Evolutionary conservation across 1,140 invertebrate genomes (phyloP).

Genomic region (Drosophila quadrilineata): DNA sequence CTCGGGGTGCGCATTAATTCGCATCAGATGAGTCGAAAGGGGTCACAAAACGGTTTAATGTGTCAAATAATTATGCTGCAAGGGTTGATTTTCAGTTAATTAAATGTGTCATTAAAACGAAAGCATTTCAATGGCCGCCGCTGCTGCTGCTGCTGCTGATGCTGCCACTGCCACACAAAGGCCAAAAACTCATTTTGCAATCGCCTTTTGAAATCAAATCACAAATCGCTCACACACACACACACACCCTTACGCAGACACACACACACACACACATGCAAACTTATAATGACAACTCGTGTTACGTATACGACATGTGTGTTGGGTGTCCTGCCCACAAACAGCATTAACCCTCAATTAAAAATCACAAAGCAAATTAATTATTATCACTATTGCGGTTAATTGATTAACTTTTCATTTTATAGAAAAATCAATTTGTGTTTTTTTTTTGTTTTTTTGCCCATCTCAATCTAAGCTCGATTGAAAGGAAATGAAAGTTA

Average conservation of each 20-base stretch:
- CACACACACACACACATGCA: neutral
- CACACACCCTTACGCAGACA: too few relatives aligned
- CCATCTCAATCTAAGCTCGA: too few relatives aligned
- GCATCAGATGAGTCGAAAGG: conserved; percentile 62
- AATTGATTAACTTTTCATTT: too few relatives aligned
- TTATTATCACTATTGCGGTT: too few relatives aligned
- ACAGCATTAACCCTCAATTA: neutral
- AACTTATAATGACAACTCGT: neutral
- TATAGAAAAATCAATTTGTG: too few relatives aligned
- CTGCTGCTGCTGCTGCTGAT: too few relatives aligned
- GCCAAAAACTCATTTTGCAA: neutral
- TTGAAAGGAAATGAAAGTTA: too few relatives aligned
- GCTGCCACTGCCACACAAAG: conserved; percentile 1
- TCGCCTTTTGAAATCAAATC: neutral
- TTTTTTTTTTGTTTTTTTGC: too few relatives aligned
- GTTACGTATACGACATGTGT: conserved; percentile 16
- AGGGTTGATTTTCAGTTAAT: conserved; percentile 68
- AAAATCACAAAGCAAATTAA: neutral
- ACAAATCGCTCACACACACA: neutral
- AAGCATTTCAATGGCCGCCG: conserved; percentile 8
- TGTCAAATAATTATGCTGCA: conserved; percentile 69
- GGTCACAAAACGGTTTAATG: conserved; percentile 75
- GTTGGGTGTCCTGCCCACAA: too few relatives aligned
- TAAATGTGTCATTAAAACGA: conserved; percentile 56
- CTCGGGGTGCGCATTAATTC: conserved; percentile 53